phyloP scores from a whole-genome alignment of 2,888 invertebrate species.

The Lapara coniferarum region DNA sequence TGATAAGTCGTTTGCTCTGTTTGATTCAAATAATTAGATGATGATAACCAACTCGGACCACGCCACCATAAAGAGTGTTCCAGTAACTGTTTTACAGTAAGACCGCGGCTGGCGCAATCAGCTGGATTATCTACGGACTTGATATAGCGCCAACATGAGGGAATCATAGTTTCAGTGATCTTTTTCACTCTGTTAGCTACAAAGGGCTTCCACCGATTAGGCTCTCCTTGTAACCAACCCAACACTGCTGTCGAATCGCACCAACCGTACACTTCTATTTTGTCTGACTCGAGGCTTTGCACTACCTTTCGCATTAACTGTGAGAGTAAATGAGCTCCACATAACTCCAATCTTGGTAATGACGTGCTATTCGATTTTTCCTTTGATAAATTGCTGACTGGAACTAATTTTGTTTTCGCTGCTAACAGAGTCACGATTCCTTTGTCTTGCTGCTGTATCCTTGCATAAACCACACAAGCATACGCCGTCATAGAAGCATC shows the following conservation, averaged over 20 bases:
- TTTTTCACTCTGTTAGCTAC: conserved; percentile 36
- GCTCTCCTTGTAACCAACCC: conserved; percentile 37
- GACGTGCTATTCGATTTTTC: not conserved
- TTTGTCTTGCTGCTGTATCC: not conserved
- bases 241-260: conserved; percentile 30
- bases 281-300: conserved; percentile 36
- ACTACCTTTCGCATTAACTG: conserved; percentile 35
- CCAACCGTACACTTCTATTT: conserved; percentile 30
- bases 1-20: conserved; percentile 22
- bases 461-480: conserved; percentile 23
- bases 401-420: conserved; percentile 20
- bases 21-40: conserved; percentile 30
- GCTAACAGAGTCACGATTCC: conserved; percentile 6
- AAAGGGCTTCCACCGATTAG: conserved; percentile 24
- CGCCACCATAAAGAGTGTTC: conserved; percentile 34
- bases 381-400: not conserved
- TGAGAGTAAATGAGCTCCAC: conserved; percentile 34
- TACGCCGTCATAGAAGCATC: conserved; percentile 29
- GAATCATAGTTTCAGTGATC: conserved; percentile 32
- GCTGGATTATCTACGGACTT: not conserved
- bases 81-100: conserved; percentile 30
- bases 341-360: conserved; percentile 21
- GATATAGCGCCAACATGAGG: not conserved
- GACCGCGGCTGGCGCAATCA: not conserved
- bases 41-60: conserved; percentile 36